phyloP scores from a whole-genome alignment of 2,888 invertebrate genomes.

The Lagria hirta region DNA sequence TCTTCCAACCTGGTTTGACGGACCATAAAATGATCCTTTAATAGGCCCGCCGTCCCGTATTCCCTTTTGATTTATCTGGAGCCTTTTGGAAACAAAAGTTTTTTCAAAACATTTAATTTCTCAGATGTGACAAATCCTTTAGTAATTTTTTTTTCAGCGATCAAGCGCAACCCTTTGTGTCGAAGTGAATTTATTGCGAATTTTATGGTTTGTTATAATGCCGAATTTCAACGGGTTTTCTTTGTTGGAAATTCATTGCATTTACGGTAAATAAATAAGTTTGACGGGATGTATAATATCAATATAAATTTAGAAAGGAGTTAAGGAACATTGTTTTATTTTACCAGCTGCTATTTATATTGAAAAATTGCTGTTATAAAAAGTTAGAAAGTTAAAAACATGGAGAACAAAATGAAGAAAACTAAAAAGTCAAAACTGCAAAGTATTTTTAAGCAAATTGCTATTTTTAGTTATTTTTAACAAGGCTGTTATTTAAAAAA shows the following conservation, averaged over 20 bases:
- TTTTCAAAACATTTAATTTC: slow-evolving; percentile 26
- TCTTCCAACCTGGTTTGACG: slow-evolving; percentile 9
- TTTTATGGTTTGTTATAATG: slow-evolving; percentile 17
- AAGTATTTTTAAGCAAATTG: too few species aligned
- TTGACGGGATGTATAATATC: background rate
- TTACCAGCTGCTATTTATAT: too few species aligned
- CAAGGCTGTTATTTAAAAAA: too few species aligned
- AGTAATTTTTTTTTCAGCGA: slow-evolving; percentile 11
- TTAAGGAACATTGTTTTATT: slow-evolving; percentile 17
- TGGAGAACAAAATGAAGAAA: too few species aligned
- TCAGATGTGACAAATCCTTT: slow-evolving; percentile 19
- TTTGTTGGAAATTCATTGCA: slow-evolving; percentile 22
- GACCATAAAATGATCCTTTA: slow-evolving; percentile 23
- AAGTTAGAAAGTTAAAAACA: too few species aligned
- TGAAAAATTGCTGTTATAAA: too few species aligned
- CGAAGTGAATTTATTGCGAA: slow-evolving; percentile 21
- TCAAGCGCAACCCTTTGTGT: slow-evolving; percentile 19
- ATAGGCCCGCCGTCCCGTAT: slow-evolving; percentile 5
- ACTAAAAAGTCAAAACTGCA: too few species aligned
- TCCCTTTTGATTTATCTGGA: background rate
- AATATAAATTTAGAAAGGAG: slow-evolving; percentile 1
- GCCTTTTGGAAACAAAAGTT: slow-evolving; percentile 4
- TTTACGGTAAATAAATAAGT: slow-evolving; percentile 19
- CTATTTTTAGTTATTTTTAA: too few species aligned
- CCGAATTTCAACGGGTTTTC: slow-evolving; percentile 8